These are phyloP conservation scores for Limnephilus marmoratus DNA, from an alignment of 2,888 invertebrate genomes.

Conservation along the genomic window DNA sequence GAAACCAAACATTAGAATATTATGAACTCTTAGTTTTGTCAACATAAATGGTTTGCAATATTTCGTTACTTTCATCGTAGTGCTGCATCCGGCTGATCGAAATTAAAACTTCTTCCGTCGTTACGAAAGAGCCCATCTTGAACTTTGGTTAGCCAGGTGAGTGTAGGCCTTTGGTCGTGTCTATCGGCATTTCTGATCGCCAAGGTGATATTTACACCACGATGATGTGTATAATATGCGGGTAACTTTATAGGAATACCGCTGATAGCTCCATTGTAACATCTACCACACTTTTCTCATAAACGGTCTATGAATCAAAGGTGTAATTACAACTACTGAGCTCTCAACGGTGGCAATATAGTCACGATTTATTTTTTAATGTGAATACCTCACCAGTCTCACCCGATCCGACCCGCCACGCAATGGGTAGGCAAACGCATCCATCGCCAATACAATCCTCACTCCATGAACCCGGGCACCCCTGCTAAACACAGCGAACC, in stretches of 20 bases:
- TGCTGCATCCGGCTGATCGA: background rate
- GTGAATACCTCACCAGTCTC: no score
- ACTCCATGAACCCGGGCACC: no score
- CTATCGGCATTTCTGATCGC: slow-evolving; percentile 24
- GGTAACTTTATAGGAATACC: background rate
- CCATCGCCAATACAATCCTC: no score
- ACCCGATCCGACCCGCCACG: no score
- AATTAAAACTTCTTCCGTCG: background rate
- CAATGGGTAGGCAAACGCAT: no score
- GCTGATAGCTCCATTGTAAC: background rate
- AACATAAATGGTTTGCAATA: background rate
- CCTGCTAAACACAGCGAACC: no score
- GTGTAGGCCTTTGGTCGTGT: slow-evolving; percentile 25
- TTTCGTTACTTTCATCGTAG: background rate
- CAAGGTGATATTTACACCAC: background rate
- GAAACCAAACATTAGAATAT: no score
- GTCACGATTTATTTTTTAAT: no score
- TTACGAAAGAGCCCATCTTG: slow-evolving; percentile 34
- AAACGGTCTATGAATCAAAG: background rate
- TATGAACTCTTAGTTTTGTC: no score
- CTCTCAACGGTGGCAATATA: no score
- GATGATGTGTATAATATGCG: background rate
- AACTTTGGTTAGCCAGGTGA: slow-evolving; percentile 5
- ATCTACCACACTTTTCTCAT: background rate
- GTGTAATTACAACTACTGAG: no score